A percentile compares a stretch with the other conserved stretches of the same genome.
Conservation (phyloP, 2,113 vertebrate species). For the Ariopsis seemanni region DNA sequence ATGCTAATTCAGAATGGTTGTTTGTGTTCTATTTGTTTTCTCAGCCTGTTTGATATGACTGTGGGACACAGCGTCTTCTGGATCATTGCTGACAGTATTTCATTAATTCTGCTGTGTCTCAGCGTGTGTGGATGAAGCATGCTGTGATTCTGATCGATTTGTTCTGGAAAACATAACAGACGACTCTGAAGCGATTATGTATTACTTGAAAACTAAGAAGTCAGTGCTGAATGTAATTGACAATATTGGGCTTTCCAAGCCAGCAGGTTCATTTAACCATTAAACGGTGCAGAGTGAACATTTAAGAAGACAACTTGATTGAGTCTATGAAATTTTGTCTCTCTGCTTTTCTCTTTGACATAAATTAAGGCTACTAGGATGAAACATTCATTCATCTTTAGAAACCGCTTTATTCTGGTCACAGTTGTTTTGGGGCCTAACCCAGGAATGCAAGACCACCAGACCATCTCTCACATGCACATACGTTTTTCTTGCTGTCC, state of each 20-base stretch:
- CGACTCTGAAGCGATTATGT: not conserved
- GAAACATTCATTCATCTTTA: not conserved
- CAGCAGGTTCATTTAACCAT: not conserved
- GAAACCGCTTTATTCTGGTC: not conserved
- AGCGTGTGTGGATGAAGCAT: not conserved
- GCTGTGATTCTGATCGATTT: slow-evolving; percentile 25
- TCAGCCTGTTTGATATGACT: not conserved
- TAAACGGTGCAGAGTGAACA: not conserved
- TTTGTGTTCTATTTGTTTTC: not conserved
- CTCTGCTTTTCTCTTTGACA: not conserved
- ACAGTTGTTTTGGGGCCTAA: not conserved
- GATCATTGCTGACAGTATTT: slow-evolving; percentile 22
- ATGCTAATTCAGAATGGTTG: slow-evolving; percentile 11
- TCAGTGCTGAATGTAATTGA: not conserved
- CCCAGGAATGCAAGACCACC: not conserved
- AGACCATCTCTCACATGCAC: not conserved
- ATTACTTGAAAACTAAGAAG: not conserved
- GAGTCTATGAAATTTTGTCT: not conserved
- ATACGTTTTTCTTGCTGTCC: not conserved
- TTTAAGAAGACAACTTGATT: not conserved
- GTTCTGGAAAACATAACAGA: slow-evolving; percentile 5
- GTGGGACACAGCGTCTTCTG: not conserved
- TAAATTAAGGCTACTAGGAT: not conserved
- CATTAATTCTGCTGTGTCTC: slow-evolving; percentile 13
- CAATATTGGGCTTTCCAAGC: not conserved